Evolutionary conservation across 2,113 vertebrate genomes (phyloP).

Genomic region (Suricata suricatta): DNA sequence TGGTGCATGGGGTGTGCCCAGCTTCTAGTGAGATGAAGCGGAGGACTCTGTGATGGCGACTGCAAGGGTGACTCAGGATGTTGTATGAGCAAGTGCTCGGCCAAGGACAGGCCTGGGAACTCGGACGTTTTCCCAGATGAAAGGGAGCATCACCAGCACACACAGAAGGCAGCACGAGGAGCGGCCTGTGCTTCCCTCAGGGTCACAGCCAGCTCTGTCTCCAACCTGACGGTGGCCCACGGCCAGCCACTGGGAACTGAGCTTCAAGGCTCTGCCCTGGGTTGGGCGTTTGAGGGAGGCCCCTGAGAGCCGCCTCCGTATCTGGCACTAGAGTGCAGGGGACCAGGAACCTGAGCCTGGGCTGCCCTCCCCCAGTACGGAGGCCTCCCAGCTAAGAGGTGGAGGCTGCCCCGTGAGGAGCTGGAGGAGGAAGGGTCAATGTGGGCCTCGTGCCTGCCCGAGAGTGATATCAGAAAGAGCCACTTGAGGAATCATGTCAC

Average conservation of each 20-base stretch:
- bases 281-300: not conserved
- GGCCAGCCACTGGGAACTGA: not conserved
- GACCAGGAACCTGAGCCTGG: not conserved
- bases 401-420: not conserved
- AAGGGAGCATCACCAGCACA: not conserved
- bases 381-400: not conserved
- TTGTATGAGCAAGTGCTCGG: not conserved
- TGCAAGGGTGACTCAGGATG: not conserved
- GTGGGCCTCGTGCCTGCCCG: not conserved
- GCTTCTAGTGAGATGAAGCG: not conserved
- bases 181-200: not conserved
- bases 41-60: not conserved
- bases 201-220: not conserved
- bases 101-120: not conserved
- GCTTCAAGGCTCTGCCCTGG: not conserved
- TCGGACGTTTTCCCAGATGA: not conserved
- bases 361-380: rapidly evolving
- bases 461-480: not conserved
- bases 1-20: rapidly evolving
- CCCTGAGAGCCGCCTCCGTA: not conserved
- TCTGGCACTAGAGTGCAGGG: not conserved
- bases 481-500: not conserved
- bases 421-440: not conserved
- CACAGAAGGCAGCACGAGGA: not conserved
- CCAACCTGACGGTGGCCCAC: not conserved